Evolutionary conservation across 2,888 invertebrate species (phyloP).

Genomic region (Acanthosepion pharaonis): DNA sequence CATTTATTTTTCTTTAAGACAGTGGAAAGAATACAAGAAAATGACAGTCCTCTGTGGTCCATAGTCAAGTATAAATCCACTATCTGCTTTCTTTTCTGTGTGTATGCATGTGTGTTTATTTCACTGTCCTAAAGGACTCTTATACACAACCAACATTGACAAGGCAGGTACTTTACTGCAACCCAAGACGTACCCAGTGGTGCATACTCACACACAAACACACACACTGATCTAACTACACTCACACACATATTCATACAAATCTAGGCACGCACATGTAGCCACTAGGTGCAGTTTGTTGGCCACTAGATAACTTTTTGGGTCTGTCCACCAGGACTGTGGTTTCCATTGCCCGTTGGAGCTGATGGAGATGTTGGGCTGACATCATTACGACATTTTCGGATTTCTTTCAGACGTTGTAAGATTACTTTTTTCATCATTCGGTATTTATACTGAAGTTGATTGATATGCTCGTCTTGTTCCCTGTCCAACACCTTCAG

Average conservation of each 20-base stretch:
- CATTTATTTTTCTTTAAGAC: too few relatives aligned
- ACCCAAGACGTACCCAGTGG: neutral
- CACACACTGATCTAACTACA: neutral
- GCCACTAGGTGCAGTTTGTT: neutral
- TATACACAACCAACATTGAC: constrained; percentile 2
- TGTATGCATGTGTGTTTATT: neutral
- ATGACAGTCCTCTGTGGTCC: neutral
- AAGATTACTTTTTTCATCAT: constrained; percentile 68
- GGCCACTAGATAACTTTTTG: neutral
- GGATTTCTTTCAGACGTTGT: constrained; percentile 63
- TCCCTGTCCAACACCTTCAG: constrained; percentile 77
- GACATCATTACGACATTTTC: neutral
- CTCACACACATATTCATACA: neutral
- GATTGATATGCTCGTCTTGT: constrained; percentile 76
- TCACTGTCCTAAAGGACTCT: neutral
- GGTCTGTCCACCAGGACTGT: neutral
- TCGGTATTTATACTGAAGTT: constrained; percentile 76
- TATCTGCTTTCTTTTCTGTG: neutral
- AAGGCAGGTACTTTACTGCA: neutral
- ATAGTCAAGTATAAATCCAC: neutral
- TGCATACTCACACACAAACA: neutral
- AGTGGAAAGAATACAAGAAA: too few relatives aligned
- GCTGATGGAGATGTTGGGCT: neutral
- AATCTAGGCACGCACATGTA: neutral
- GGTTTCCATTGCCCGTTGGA: neutral